Percentiles rank a stretch among this genome's conserved stretches.
Evolutionary conservation across 2,113 vertebrate species (phyloP).

Genomic region (Sylvilagus bachmani): DNA sequence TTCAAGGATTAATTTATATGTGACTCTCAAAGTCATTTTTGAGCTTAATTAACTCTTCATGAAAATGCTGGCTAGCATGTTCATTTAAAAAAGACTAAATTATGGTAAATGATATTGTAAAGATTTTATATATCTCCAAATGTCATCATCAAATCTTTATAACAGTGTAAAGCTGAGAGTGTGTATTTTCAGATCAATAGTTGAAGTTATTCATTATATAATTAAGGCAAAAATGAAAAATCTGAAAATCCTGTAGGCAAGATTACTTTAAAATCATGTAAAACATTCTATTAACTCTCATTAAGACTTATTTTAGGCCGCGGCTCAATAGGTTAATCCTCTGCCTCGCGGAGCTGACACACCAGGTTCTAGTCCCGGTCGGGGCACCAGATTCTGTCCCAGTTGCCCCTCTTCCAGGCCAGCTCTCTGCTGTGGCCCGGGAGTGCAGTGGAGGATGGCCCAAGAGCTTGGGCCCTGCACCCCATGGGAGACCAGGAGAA

Average conservation of each 20-base stretch:
- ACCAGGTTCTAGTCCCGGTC: no score
- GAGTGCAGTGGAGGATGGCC: no score
- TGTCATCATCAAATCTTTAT: constrained; percentile 15
- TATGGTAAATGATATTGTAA: not conserved
- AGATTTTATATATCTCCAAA: not conserved
- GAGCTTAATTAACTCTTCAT: constrained; percentile 18
- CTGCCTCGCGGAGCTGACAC: no score
- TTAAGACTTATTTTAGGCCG: no score
- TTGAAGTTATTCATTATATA: not conserved
- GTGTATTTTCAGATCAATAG: not conserved
- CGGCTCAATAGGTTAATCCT: no score
- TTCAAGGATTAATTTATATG: not conserved
- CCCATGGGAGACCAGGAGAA: no score
- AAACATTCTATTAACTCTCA: not conserved
- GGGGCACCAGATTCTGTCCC: no score
- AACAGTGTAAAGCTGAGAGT: not conserved
- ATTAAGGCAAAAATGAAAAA: not conserved
- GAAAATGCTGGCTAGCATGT: not conserved
- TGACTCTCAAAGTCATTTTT: constrained; percentile 38
- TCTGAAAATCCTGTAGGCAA: constrained; percentile 30
- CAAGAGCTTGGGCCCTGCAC: no score
- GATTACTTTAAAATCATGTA: constrained; percentile 40
- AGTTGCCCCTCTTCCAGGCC: no score
- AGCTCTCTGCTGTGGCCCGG: no score
- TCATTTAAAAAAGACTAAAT: not conserved